Conservation (phyloP, 2,888 invertebrate genomes). For the Ophonus ardosiacus region DNA sequence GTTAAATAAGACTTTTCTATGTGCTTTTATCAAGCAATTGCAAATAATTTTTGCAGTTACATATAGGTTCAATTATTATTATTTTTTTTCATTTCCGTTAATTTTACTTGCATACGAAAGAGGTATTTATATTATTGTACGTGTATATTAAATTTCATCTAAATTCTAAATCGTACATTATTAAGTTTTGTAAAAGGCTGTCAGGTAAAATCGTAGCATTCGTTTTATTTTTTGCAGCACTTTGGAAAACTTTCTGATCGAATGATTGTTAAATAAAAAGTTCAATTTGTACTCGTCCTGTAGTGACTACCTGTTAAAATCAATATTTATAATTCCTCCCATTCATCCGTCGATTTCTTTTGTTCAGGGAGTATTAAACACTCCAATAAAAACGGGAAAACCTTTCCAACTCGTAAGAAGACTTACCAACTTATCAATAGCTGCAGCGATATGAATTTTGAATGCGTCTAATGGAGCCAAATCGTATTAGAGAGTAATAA, state of each 20-base stretch:
- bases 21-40: no score
- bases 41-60: no score
- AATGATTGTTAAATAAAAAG: not conserved
- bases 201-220: not conserved
- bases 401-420: conserved; percentile 40
- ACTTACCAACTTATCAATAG: not conserved
- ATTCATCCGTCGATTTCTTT: not conserved
- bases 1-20: no score
- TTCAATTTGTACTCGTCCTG: not conserved
- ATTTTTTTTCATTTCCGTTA: no score
- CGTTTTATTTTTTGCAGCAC: not conserved
- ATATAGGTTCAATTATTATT: no score
- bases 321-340: not conserved
- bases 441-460: conserved; percentile 35
- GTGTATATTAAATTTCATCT: no score
- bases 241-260: not conserved
- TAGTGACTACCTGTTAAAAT: not conserved
- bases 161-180: no score
- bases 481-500: conserved; percentile 36
- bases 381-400: not conserved
- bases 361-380: not conserved
- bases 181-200: no score
- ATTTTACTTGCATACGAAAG: no score
- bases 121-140: no score
- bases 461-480: conserved; percentile 30